Evolutionary conservation across 2,888 invertebrate genomes (phyloP).

Genomic region (Amblyjoppa proteus): DNA sequence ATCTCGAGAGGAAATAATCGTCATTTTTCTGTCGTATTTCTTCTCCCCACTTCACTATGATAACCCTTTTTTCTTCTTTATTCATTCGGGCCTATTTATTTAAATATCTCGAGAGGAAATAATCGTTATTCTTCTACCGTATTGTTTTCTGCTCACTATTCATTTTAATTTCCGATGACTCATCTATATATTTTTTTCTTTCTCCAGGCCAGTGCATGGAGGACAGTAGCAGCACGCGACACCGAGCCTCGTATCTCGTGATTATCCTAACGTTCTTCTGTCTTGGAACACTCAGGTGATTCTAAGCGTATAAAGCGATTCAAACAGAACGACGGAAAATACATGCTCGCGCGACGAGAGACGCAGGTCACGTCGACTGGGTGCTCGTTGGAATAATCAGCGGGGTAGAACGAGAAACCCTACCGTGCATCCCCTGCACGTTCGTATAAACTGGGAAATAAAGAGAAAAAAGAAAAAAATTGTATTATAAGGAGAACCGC

Average conservation of each 20-base stretch:
- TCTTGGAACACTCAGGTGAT: conserved; percentile 80
- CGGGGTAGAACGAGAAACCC: conserved; percentile 12
- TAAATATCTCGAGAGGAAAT: too few species aligned
- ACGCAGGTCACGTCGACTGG: conserved; percentile 15
- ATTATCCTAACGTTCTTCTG: conserved; percentile 72
- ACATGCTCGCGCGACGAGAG: conserved; percentile 34
- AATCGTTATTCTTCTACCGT: too few species aligned
- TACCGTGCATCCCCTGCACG: conserved; percentile 11
- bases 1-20: too few species aligned
- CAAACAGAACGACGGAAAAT: conserved; percentile 67
- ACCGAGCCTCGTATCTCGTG: conserved; percentile 78
- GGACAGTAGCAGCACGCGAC: conserved; percentile 82
- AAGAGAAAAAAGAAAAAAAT: conserved; percentile 20
- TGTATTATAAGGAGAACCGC: conserved; percentile 71
- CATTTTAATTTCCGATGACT: not conserved
- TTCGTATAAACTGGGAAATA: conserved; percentile 40
- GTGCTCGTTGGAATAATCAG: conserved; percentile 26
- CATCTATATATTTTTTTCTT: conserved; percentile 24
- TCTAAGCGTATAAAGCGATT: conserved; percentile 74
- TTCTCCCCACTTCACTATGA: not conserved
- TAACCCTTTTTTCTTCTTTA: too few species aligned
- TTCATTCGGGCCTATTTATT: too few species aligned
- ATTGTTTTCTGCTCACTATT: not conserved
- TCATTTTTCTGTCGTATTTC: not conserved
- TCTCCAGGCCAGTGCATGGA: conserved; percentile 88